Base-by-base conservation (phyloP, 2,113 vertebrate species). In the Diadophis punctatus region DNA sequence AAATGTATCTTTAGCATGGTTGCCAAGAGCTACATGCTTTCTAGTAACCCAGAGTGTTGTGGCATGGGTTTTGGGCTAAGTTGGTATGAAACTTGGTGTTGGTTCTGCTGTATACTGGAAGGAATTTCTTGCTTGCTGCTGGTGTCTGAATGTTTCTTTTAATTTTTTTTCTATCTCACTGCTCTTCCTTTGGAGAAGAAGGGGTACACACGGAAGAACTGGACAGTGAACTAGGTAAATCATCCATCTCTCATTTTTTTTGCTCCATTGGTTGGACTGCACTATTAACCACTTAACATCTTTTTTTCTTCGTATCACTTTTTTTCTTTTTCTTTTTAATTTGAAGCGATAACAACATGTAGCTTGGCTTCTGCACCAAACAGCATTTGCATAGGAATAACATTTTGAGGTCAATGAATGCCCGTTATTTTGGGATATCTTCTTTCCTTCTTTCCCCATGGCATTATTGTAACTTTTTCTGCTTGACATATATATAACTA, bases 151-250 rank as follows among this genome's bases (percentile, higher is more conserved):
- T 97, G 96, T 97, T 96, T 97, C 96, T 98, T 96, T 98, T 97
- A 96, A 94, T 97, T 96, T 97, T 97, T 97, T 97, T 97, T 97
- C 92, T 93, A 46, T 63, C 68, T 89, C n/a, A 96, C 96, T 96
- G 97, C 97, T 97, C 95, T 95, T 98, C 97, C 97, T 93, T 96
- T 98, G 97, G 98, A 99, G 98, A 97, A 99, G 99, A 99, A 99
- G 99, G 99, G 97, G 99, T 99, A 95, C 99, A 99, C 95, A 99
- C 99, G 96, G 99, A 99, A 96, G 99, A 99, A 98, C 98, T 99
- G 98, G 99, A 99, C 98, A 99, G 98, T 98, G 99, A 99, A 97
- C 97, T 99, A 97, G 99, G 99, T 99, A 99, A 97, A 98, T 95
- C 96, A 97, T 96, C 94, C 94, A 95, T 96, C 95, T 97, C 91